Base-by-base conservation (phyloP, 23 tunicate genomes). In the Clavelina lepadiformis region DNA sequence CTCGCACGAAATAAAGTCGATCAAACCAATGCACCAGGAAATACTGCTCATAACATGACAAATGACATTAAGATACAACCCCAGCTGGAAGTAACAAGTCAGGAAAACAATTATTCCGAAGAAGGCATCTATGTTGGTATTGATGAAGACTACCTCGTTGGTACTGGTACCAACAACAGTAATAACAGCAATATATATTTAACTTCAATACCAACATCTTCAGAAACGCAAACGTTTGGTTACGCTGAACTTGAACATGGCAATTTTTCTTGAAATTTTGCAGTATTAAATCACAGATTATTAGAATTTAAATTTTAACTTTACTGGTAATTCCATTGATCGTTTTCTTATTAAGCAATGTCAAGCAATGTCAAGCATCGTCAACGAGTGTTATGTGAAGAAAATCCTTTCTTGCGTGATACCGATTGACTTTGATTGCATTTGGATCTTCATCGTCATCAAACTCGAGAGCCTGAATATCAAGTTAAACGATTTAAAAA, bases 371-470 rank as follows among this genome's bases (percentile, higher is more conserved):
- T n/a, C n/a, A n/a, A n/a, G n/a, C n/a, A 30, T 61, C 78, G 5
- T 53, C 72, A 32, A 65, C 44, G 51, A 56, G 37, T 1, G 97
- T 81, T 28, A 89, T 33, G 63, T 79, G 75, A 80, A 75, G 76
- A 68, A 89, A 89, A 73, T 75, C 82, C 35, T 82, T 82, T 3
- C 73, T 55, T 31, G 88, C 73, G 19, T 75, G 51, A 70, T 89
- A 89, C 26, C 76, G 75, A 34, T 89, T 66, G 4, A 89, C 83
- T 64, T 63, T 52, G 52, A 89, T 85, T 0, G 65, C 21, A 28
- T 70, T 66, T 5, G 97, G 88, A 35, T 89, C 89, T 29, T 74
- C 63, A 20, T 68, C 80, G 35, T 35, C 69, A 25, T 63, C 75
- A 0, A 62, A 79, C n/a, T 86, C 83, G 29, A 61, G 46, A 31